Percentiles rank a stretch among this genome's conserved stretches.
These are phyloP conservation scores for Drosophila subsilvestris DNA, from an alignment of 2,888 invertebrate species.

Conservation along the genomic window DNA sequence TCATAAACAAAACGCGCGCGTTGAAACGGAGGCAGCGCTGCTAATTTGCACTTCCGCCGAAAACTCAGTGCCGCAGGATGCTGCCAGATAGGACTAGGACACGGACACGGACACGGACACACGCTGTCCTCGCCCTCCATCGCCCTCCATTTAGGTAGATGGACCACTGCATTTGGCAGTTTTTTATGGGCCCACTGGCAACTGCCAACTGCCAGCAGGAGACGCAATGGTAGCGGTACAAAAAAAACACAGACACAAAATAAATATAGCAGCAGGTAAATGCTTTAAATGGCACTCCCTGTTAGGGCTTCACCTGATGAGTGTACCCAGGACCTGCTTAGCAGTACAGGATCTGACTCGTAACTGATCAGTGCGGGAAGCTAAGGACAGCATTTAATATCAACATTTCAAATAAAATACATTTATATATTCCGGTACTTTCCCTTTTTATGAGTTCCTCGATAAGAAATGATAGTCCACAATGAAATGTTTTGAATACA, in stretches of 20 bases:
- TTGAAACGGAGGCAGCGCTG: constrained; percentile 56
- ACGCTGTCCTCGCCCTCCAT: constrained; percentile 31
- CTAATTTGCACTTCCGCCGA: constrained; percentile 76
- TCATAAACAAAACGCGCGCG: constrained; percentile 63
- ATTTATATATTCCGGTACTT: neutral
- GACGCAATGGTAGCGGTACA: constrained; percentile 20
- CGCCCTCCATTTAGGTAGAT: constrained; percentile 68
- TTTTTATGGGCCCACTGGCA: constrained; percentile 61
- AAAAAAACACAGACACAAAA: constrained; percentile 18
- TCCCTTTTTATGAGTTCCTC: too few species aligned
- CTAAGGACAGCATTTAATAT: neutral
- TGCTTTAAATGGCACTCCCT: constrained; percentile 39
- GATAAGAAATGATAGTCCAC: too few species aligned
- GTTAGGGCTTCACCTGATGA: constrained; percentile 13
- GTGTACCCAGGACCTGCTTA: neutral
- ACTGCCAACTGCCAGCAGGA: constrained; percentile 49
- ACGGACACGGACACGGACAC: constrained; percentile 39
- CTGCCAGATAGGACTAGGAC: constrained; percentile 57
- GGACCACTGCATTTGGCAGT: constrained; percentile 67
- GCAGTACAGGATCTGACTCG: neutral
- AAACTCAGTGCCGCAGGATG: constrained; percentile 66
- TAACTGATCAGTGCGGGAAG: neutral
- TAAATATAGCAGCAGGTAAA: constrained; percentile 59
- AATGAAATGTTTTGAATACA: too few species aligned
- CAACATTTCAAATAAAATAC: neutral